Evolutionary conservation across 2,888 invertebrate genomes (phyloP).

Genomic region (Drosophila putrida): DNA sequence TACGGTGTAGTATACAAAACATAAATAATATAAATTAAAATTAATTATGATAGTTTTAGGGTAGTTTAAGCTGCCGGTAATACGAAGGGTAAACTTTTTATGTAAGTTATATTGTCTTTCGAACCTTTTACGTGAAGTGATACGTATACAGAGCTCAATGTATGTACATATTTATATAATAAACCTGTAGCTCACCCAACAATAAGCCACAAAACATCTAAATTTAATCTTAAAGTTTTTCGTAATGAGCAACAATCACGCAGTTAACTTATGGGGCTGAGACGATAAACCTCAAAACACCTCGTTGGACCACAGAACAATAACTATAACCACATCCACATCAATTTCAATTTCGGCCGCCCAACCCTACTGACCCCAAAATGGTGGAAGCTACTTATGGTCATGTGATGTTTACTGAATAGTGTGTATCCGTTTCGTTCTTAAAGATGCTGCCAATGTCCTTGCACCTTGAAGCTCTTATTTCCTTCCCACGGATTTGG

Average conservation of each 20-base stretch:
- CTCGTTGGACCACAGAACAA: constrained; percentile 39
- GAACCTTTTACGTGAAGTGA: no score
- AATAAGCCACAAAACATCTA: constrained; percentile 8
- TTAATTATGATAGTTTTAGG: no score
- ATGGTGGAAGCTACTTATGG: constrained; percentile 24
- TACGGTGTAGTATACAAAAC: no score
- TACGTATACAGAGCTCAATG: background rate
- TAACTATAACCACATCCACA: constrained; percentile 51
- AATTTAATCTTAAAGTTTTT: constrained; percentile 9
- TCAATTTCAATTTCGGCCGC: background rate
- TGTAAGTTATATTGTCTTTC: no score
- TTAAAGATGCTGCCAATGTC: constrained; percentile 19
- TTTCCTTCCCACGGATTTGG: constrained; percentile 17
- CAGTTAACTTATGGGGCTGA: constrained; percentile 34
- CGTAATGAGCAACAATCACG: constrained; percentile 59
- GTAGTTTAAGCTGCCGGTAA: no score
- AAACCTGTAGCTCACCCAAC: background rate
- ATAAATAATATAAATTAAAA: no score
- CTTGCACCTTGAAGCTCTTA: constrained; percentile 11
- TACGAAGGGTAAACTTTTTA: no score
- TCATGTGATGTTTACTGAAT: constrained; percentile 21
- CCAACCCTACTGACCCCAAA: background rate
- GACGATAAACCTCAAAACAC: constrained; percentile 23
- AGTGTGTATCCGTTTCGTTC: constrained; percentile 34
- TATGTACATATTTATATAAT: background rate